phyloP scores from a whole-genome alignment of 1,140 invertebrate species.

The Aphelenchoides besseyi region DNA sequence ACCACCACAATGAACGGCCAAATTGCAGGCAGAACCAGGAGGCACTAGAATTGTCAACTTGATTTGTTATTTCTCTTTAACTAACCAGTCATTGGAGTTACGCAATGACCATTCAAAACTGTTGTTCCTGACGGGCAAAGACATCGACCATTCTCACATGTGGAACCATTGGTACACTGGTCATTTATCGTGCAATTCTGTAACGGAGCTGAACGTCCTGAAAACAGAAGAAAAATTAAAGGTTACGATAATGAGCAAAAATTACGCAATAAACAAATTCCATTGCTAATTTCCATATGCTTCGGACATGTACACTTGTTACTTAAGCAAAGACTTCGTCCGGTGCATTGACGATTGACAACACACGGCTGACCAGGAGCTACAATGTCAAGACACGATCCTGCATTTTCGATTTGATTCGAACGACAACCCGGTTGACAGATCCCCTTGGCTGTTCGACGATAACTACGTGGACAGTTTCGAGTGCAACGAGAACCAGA shows the following conservation, averaged over 20 bases:
- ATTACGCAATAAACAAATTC: slow-evolving; percentile 41
- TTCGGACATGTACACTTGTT: slow-evolving; percentile 30
- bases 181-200: slow-evolving; percentile 37
- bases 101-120: slow-evolving; percentile 39
- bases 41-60: slow-evolving; percentile 46
- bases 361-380: slow-evolving; percentile 52
- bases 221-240: not conserved
- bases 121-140: slow-evolving; percentile 41
- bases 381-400: slow-evolving; percentile 55
- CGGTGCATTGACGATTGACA: slow-evolving; percentile 61
- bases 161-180: slow-evolving; percentile 47
- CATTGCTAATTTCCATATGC: slow-evolving; percentile 45
- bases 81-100: slow-evolving; percentile 50
- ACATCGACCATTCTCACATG: slow-evolving; percentile 41
- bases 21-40: slow-evolving; percentile 44
- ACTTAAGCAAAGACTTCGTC: slow-evolving; percentile 52
- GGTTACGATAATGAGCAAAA: not conserved
- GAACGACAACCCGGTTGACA: slow-evolving; percentile 57
- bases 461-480: slow-evolving; percentile 48
- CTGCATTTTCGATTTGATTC: slow-evolving; percentile 60
- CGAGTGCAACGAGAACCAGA: slow-evolving; percentile 52
- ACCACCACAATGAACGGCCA: slow-evolving; percentile 46
- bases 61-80: no score
- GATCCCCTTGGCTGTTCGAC: slow-evolving; percentile 50
- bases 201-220: slow-evolving; percentile 38